Evolutionary conservation across 2,797 vertebrate species (phyloP).

Genomic region (Chloroceryle amazona): DNA sequence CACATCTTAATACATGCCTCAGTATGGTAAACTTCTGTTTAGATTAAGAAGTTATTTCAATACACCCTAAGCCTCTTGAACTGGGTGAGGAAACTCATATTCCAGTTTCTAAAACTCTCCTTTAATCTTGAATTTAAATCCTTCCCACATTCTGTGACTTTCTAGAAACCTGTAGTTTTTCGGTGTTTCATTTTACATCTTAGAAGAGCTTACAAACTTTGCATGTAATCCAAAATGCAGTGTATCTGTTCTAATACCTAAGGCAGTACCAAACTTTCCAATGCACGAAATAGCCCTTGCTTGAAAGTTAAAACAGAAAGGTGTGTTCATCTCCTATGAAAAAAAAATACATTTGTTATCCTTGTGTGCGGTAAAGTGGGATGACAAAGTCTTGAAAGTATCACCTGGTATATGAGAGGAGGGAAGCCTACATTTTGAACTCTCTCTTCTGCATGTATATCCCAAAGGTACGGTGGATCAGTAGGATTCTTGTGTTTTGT

Average conservation of each 20-base stretch:
- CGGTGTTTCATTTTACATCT: background rate
- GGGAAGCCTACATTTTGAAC: background rate
- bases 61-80: accelerated
- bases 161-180: background rate
- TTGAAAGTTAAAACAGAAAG: background rate
- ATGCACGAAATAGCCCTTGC: background rate
- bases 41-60: background rate
- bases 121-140: background rate
- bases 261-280: background rate
- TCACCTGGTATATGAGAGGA: background rate
- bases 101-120: background rate
- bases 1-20: background rate
- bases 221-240: background rate
- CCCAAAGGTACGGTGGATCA: background rate
- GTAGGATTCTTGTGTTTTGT: background rate
- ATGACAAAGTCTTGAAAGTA: background rate
- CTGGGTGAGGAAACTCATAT: background rate
- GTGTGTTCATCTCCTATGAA: background rate
- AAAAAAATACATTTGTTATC: background rate
- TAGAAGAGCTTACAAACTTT: background rate
- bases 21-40: background rate
- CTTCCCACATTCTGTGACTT: background rate
- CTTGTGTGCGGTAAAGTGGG: background rate
- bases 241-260: background rate
- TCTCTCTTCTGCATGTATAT: background rate